Conservation (phyloP, 2,888 invertebrate genomes). For the Yponomeuta sedellus region DNA sequence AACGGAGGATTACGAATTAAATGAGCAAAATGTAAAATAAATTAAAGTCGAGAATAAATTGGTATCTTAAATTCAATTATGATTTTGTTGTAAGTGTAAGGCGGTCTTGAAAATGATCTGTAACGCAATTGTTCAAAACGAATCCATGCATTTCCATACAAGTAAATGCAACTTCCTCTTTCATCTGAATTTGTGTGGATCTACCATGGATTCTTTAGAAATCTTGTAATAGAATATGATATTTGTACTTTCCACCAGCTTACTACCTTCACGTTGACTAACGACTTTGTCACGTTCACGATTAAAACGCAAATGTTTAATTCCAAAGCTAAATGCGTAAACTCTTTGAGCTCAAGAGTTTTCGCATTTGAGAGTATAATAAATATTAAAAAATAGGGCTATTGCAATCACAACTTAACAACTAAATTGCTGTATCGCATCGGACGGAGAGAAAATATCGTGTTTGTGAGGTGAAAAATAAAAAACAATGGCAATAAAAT, state of each 20-base stretch:
- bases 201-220: constrained; percentile 56
- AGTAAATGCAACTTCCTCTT: constrained; percentile 71
- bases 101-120: constrained; percentile 13
- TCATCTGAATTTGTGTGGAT: constrained; percentile 63
- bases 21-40: constrained; percentile 12
- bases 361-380: constrained; percentile 53
- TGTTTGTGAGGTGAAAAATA: constrained; percentile 20
- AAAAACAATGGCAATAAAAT: constrained; percentile 64
- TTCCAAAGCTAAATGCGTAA: constrained; percentile 51
- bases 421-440: constrained; percentile 63
- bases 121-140: constrained; percentile 26
- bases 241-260: neutral
- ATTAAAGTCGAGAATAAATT: constrained; percentile 11
- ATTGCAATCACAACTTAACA: constrained; percentile 74
- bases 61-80: neutral
- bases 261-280: neutral
- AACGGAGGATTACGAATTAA: constrained; percentile 32
- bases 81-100: neutral
- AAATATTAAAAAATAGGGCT: constrained; percentile 48
- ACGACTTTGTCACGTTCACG: constrained; percentile 47
- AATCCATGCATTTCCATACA: constrained; percentile 68
- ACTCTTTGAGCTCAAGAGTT: constrained; percentile 69
- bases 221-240: neutral
- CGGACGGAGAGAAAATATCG: constrained; percentile 30
- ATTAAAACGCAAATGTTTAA: constrained; percentile 32